Conservation (phyloP, 2,888 invertebrate species). For the Erynnis tages region DNA sequence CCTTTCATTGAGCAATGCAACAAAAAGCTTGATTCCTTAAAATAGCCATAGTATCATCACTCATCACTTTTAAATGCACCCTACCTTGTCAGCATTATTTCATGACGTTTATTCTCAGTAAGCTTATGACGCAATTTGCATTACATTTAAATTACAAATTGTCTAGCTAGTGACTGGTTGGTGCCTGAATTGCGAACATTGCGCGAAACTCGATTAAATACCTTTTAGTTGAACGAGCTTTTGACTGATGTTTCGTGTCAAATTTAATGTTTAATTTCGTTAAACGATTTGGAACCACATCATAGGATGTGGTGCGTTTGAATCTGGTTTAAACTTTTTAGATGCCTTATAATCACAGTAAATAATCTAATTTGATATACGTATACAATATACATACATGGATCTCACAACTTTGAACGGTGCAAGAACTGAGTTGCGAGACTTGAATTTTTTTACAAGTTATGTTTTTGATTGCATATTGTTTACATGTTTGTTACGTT, state of each 20-base stretch:
- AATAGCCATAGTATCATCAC: neutral
- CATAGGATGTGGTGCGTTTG: too few relatives aligned
- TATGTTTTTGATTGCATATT: too few relatives aligned
- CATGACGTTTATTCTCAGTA: slow-evolving; percentile 17
- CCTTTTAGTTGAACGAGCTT: slow-evolving; percentile 1
- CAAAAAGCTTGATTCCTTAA: slow-evolving; percentile 2
- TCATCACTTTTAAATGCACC: neutral
- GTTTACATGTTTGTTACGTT: too few relatives aligned
- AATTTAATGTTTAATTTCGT: too few relatives aligned
- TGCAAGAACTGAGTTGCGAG: too few relatives aligned
- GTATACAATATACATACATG: too few relatives aligned
- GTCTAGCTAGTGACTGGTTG: slow-evolving; percentile 27
- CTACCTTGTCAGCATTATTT: slow-evolving; percentile 8
- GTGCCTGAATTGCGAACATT: slow-evolving; percentile 33
- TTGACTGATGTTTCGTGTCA: neutral
- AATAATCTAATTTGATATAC: too few relatives aligned
- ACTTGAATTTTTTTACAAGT: too few relatives aligned
- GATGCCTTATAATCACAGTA: too few relatives aligned
- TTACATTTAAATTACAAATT: slow-evolving; percentile 38
- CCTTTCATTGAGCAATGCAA: neutral
- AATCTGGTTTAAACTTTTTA: too few relatives aligned
- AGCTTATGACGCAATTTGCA: slow-evolving; percentile 34
- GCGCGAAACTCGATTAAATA: slow-evolving; percentile 10
- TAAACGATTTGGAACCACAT: too few relatives aligned
- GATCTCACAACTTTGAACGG: too few relatives aligned